Percentiles rank a stretch among this genome's conserved stretches.
Evolutionary conservation across 2,888 invertebrate species (phyloP).

Genomic region (Dolomedes plantarius): DNA sequence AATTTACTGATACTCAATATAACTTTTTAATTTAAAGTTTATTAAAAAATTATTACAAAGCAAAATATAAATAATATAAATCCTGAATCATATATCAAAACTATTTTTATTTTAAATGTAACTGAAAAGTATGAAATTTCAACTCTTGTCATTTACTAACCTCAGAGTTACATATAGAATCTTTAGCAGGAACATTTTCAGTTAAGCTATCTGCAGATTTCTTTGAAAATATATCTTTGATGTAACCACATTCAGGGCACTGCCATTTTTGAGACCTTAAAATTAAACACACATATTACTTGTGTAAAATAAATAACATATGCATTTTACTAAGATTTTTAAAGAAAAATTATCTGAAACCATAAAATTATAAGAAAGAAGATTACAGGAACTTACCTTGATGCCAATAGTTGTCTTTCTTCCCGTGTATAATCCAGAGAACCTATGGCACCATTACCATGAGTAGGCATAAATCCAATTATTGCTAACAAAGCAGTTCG

Average conservation of each 20-base stretch:
- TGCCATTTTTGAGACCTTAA: constrained; percentile 50
- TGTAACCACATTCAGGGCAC: constrained; percentile 45
- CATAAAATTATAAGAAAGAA: neutral
- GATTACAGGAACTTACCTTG: constrained; percentile 79
- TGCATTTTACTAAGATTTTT: too few relatives aligned
- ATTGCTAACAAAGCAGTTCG: constrained; percentile 92
- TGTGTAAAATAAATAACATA: too few relatives aligned
- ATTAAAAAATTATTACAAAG: too few relatives aligned
- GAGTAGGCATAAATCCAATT: constrained; percentile 95
- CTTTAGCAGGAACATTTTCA: neutral
- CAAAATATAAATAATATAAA: too few relatives aligned
- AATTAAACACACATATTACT: too few relatives aligned
- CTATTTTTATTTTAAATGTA: too few relatives aligned
- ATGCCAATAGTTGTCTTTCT: constrained; percentile 87
- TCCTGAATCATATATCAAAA: too few relatives aligned
- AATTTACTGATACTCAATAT: too few relatives aligned
- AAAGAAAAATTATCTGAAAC: neutral
- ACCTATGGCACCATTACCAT: constrained; percentile 92
- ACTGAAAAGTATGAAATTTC: too few relatives aligned
- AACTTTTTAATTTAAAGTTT: too few relatives aligned
- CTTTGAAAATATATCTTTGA: constrained; percentile 28
- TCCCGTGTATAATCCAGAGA: constrained; percentile 91
- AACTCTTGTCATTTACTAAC: neutral
- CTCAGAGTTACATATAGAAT: neutral
- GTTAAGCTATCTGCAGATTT: neutral